Evolutionary conservation across 2,797 vertebrate species (phyloP).

Genomic region (Notolepis coatsorum): DNA sequence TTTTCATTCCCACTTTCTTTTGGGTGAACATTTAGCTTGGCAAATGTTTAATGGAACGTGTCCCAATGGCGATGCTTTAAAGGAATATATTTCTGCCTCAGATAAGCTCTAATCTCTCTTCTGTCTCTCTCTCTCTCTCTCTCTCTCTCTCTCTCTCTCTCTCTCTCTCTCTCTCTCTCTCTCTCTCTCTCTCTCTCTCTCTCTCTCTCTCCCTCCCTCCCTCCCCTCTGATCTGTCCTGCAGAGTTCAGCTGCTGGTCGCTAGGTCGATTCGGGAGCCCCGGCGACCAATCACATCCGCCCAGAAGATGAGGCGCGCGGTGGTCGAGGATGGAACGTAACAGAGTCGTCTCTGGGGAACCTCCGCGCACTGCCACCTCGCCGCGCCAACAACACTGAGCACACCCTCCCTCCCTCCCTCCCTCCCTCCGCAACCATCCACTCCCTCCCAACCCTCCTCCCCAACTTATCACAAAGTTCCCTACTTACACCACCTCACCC

Average conservation of each 20-base stretch:
- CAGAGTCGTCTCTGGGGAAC: constrained; percentile 70
- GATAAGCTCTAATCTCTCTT: constrained; percentile 58
- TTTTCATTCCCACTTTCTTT: constrained; percentile 31
- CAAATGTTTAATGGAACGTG: constrained; percentile 42
- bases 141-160: constrained; percentile 15
- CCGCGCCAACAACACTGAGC: constrained; percentile 59
- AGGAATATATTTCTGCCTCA: constrained; percentile 50
- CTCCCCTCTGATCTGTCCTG: constrained; percentile 44
- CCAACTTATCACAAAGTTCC: background rate
- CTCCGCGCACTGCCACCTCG: constrained; percentile 42
- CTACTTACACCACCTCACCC: constrained; percentile 4
- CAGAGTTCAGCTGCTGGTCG: constrained; percentile 36
- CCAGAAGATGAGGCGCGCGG: constrained; percentile 44
- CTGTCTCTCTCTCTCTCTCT: constrained; percentile 34
- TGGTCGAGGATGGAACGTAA: constrained; percentile 83
- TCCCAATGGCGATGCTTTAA: constrained; percentile 39
- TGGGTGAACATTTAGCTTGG: constrained; percentile 21
- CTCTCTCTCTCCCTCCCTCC: constrained; percentile 20
- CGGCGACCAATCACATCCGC: background rate
- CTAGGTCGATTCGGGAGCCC: constrained; percentile 36
- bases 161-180: background rate
- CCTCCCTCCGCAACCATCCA: constrained; percentile 21
- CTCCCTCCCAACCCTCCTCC: constrained; percentile 21
- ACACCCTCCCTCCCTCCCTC: constrained; percentile 17
- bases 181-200: constrained; percentile 26